Evolutionary conservation across 2,888 invertebrate species (phyloP).

Genomic region (Cephus pulcher): DNA sequence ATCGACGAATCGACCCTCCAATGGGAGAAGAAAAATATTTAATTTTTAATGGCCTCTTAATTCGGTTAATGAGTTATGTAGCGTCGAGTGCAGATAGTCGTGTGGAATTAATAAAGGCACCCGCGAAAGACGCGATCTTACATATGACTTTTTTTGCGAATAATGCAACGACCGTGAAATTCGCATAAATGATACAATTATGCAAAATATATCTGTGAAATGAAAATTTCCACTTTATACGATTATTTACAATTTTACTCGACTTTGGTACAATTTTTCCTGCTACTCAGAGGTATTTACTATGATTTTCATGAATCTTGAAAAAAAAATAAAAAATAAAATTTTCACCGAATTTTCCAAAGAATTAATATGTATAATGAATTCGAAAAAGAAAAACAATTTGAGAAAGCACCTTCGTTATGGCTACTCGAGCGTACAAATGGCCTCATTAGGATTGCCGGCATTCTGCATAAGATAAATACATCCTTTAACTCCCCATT

Average conservation of each 20-base stretch:
- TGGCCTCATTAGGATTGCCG: not conserved
- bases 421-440: not conserved
- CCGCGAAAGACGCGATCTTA: not conserved
- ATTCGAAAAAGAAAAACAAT: not conserved
- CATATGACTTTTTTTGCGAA: not conserved
- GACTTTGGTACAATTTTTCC: not conserved
- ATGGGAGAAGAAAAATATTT: not conserved
- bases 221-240: not conserved
- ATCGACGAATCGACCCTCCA: not conserved
- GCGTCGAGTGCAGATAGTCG: not conserved
- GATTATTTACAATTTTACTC: not conserved
- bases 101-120: not conserved
- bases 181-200: not conserved
- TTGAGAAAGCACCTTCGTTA: not conserved
- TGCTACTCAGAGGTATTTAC: not conserved
- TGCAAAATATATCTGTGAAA: not conserved
- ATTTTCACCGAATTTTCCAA: not conserved
- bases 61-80: not conserved
- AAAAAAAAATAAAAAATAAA: no score
- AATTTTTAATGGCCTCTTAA: not conserved
- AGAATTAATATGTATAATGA: not conserved
- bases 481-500: not conserved
- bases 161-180: not conserved
- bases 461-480: conserved; percentile 1
- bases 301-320: no score